Percentiles rank a stretch among this genome's conserved stretches.
Conservation (phyloP, 2,113 vertebrate genomes). For the Copsychus sechellarum region DNA sequence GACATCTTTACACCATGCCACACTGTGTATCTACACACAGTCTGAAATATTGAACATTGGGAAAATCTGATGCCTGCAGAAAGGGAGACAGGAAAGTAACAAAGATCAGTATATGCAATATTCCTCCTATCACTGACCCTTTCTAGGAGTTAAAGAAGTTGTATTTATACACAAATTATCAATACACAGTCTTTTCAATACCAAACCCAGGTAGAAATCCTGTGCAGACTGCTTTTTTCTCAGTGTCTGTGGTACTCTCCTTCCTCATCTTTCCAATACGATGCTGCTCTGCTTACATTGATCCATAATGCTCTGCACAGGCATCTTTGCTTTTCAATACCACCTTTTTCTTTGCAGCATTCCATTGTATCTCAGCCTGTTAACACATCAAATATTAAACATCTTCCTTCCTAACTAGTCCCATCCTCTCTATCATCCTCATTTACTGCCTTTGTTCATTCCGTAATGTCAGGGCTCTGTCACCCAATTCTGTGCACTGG, state of each 20-base stretch:
- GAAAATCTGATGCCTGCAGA: not conserved
- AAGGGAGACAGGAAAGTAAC: not conserved
- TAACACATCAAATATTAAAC: not conserved
- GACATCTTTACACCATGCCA: not conserved
- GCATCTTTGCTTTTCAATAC: not conserved
- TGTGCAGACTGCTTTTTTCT: not conserved
- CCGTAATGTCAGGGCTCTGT: not conserved
- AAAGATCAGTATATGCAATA: not conserved
- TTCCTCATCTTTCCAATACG: not conserved
- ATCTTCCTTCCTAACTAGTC: not conserved
- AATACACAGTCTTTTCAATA: not conserved
- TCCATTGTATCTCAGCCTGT: not conserved
- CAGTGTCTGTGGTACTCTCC: not conserved
- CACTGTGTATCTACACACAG: not conserved
- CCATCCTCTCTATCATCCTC: not conserved
- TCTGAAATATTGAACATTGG: rapidly evolving
- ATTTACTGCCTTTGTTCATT: not conserved
- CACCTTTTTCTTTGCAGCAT: not conserved
- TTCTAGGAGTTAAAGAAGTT: not conserved
- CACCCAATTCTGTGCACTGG: not conserved
- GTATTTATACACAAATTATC: not conserved
- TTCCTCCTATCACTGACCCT: not conserved
- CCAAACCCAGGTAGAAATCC: not conserved
- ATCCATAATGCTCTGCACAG: not conserved
- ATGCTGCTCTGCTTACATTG: not conserved